These are phyloP conservation scores for Heliconius sara DNA, from an alignment of 2,888 invertebrate genomes.

Conservation along the genomic window DNA sequence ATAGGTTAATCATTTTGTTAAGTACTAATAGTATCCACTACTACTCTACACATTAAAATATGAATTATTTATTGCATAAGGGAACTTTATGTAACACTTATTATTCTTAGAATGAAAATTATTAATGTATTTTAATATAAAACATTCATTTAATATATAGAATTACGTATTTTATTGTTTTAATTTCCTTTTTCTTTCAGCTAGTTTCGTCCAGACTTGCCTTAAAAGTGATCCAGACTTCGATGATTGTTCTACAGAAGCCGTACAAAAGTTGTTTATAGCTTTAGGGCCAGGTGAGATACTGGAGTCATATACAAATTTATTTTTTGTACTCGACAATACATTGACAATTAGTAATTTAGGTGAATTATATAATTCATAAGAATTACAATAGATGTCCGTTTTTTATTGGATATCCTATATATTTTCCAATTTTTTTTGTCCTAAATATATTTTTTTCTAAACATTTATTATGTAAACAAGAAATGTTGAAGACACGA, in stretches of 20 bases:
- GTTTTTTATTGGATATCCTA: not conserved
- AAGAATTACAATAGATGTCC: not conserved
- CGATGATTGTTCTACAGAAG: constrained; percentile 86
- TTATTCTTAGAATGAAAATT: not conserved
- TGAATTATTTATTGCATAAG: too few relatives aligned
- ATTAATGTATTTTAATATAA: not conserved
- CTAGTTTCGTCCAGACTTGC: constrained; percentile 88
- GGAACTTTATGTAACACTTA: not conserved
- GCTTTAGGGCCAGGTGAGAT: constrained; percentile 80
- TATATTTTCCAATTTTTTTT: not conserved
- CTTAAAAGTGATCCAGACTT: constrained; percentile 85
- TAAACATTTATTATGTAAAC: not conserved
- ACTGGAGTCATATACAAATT: not conserved
- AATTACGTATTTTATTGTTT: constrained; percentile 18
- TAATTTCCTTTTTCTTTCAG: constrained; percentile 71
- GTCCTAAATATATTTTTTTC: not conserved
- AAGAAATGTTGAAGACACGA: not conserved
- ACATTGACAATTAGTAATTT: not conserved
- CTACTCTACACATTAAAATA: not conserved
- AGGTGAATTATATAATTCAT: not conserved
- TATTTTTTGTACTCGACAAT: not conserved
- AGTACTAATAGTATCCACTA: too few relatives aligned
- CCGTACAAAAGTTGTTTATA: constrained; percentile 87
- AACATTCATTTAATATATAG: not conserved
- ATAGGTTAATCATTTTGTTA: too few relatives aligned